A percentile compares a stretch with the other conserved stretches of the same genome.
phyloP scores from a whole-genome alignment of 2,888 invertebrate genomes.

The Stenodema calcarata region DNA sequence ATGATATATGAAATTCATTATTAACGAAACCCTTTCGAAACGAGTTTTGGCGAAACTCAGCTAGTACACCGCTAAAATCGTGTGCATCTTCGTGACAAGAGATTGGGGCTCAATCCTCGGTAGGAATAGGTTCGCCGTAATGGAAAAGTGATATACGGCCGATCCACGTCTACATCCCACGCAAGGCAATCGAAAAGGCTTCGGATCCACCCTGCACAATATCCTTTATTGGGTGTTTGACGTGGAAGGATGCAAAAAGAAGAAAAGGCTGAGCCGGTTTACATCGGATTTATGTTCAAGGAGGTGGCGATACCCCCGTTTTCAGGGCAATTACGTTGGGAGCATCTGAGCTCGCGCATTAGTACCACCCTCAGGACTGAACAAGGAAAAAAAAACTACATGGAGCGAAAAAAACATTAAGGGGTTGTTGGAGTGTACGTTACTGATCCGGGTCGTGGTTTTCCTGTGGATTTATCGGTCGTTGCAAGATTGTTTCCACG shows the following conservation, averaged over 20 bases:
- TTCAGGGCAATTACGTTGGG: conserved; percentile 35
- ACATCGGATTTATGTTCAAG: conserved; percentile 36
- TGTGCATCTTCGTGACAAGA: conserved; percentile 5
- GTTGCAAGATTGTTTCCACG: background rate
- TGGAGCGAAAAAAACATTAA: background rate
- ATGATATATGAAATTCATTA: no score
- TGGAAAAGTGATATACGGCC: conserved; percentile 43
- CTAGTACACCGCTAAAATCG: background rate
- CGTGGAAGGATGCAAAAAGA: conserved; percentile 2
- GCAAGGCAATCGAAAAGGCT: background rate
- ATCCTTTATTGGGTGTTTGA: conserved; percentile 38
- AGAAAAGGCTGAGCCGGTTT: conserved; percentile 18
- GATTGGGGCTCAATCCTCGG: background rate
- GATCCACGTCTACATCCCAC: background rate
- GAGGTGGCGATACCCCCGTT: conserved; percentile 15
- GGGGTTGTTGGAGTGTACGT: background rate
- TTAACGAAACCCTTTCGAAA: background rate
- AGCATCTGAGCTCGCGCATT: conserved; percentile 28
- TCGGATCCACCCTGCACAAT: conserved; percentile 35
- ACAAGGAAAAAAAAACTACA: background rate
- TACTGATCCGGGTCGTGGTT: conserved; percentile 17
- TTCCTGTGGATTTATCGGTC: conserved; percentile 1
- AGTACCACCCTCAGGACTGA: background rate
- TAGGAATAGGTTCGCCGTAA: conserved; percentile 24
- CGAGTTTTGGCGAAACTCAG: background rate